Evolutionary conservation across 2,113 vertebrate species (phyloP), one percentile per base, ranked within the genome.

Genomic region (Tachysurus fulvidraco): DNA sequence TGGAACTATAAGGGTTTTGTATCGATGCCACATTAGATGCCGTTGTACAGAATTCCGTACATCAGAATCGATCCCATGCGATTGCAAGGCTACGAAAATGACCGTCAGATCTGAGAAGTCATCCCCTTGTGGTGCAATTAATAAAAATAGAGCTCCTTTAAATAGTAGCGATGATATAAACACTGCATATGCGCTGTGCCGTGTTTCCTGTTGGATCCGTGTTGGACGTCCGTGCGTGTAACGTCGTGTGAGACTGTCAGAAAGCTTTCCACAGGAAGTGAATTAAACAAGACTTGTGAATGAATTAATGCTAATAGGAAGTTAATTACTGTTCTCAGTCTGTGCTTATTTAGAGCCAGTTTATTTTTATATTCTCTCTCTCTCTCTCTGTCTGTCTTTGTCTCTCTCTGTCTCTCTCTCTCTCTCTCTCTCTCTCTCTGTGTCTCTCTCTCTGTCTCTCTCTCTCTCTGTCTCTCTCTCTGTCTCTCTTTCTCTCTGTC

Each of bases 321-420:
- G 74, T 55, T 78, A 77, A 87, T 83, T 52, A 67, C 54, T n/a
- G 52, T 21, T 83, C 59, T 81, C 76, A 67, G 14, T 69, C 80
- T 76, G 60, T 25, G 54, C 73, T 54, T 64, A 28, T 52, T 85
- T 78, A 60, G 21, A 65, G 73, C 21, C 5, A n/a, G 23, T 60
- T 46, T 82, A 67, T 60, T 6, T 50, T 30, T 30, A 36, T 2
- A 36, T 36, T 36, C 36, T 1, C 36, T 36, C 36, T 36, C 36
- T 36, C 36, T 36, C 36, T 36, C 36, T 36, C 36, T 36, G 1
- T 36, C 36, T 36, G 1, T 36, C 36, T 36, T 2, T 36, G 1
- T 36, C 36, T 36, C 36, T 36, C 36, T 36, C 36, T 36, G 1
- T 36, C 36, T 36, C 36, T 36, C 36, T 36, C 36, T 36, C 36